phyloP scores from a whole-genome alignment of 1,140 invertebrate species.

The Lepidurus apus region DNA sequence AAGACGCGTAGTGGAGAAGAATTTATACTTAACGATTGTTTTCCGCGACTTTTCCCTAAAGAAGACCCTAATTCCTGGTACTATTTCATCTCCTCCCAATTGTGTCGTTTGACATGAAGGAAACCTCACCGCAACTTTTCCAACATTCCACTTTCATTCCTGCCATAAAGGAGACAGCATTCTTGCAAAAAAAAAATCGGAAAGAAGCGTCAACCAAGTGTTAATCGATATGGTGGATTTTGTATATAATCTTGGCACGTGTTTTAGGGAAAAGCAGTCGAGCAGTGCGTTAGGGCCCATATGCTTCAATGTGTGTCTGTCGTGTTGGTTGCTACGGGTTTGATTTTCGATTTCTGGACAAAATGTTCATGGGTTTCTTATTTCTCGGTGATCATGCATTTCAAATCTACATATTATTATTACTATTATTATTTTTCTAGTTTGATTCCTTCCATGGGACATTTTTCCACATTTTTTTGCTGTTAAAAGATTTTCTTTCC shows the following conservation, averaged over 20 bases:
- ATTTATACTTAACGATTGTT: background rate
- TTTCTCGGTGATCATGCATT: slow-evolving; percentile 10
- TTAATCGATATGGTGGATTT: background rate
- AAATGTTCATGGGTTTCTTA: background rate
- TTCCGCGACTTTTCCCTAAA: background rate
- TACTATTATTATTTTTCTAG: background rate
- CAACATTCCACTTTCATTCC: slow-evolving; percentile 15
- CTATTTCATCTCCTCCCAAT: slow-evolving; percentile 9
- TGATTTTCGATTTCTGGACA: background rate
- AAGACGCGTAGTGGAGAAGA: background rate
- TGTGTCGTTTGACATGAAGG: background rate
- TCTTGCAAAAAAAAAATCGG: background rate
- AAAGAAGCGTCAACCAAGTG: background rate
- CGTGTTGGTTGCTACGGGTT: slow-evolving; percentile 17
- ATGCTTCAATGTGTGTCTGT: slow-evolving; percentile 19
- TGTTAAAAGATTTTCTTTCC: background rate
- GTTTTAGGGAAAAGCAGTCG: slow-evolving; percentile 3
- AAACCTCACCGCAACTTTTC: background rate
- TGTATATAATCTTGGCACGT: slow-evolving; percentile 21
- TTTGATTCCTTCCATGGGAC: background rate
- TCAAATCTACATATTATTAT: background rate
- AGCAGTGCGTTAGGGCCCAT: slow-evolving; percentile 19
- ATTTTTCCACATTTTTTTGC: background rate
- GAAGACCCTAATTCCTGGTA: background rate
- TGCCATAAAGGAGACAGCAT: slow-evolving; percentile 7